Evolutionary conservation across 2,888 invertebrate genomes (phyloP), one percentile per base, ranked within the genome.

Genomic region (Orchestes rusci): DNA sequence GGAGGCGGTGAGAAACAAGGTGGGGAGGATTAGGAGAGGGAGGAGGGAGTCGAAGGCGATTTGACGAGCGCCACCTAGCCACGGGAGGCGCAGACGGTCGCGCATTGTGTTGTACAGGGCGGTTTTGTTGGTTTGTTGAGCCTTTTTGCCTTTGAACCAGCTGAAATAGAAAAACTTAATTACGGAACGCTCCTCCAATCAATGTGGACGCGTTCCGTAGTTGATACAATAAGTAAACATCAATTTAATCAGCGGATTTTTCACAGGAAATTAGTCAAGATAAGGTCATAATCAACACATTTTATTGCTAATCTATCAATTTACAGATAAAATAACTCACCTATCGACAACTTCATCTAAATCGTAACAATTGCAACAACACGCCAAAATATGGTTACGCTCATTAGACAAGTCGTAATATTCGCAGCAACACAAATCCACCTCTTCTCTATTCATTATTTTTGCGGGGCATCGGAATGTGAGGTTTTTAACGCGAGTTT

Each of bases 291-390:
- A 27, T 27, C n/a, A n/a, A 27, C 10, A 12, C 27, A 27, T 12
- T 27, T 2, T 27, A 2, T 27, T n/a, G 10, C 15, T 4, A 32
- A 32, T 15, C 15, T 13, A 13, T 32, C 12, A 35, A n/a, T 35
- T n/a, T 1, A 35, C 10, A 18, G 8, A 16, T 15, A 2, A 16
- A 10, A 34, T 16, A 2, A 36, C 51, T 56, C 59, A 76, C 76
- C 72, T 73, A 44, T 76, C 75, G 59, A 70, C 71, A 48, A 70
- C 70, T 55, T 70, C 67, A 62, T 77, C 77, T 52, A 76, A 68
- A 56, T 76, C 73, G 52, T 66, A 65, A 55, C 77, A 77, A 60
- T 75, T 73, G 59, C 77, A 77, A 59, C 75, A 76, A 54, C 75
- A 76, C 54, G 68, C 72, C 55, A 77, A 56, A 44, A 78, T 67